Evolutionary conservation across 2,113 vertebrate genomes (phyloP).

Genomic region (Gymnogyps californianus): DNA sequence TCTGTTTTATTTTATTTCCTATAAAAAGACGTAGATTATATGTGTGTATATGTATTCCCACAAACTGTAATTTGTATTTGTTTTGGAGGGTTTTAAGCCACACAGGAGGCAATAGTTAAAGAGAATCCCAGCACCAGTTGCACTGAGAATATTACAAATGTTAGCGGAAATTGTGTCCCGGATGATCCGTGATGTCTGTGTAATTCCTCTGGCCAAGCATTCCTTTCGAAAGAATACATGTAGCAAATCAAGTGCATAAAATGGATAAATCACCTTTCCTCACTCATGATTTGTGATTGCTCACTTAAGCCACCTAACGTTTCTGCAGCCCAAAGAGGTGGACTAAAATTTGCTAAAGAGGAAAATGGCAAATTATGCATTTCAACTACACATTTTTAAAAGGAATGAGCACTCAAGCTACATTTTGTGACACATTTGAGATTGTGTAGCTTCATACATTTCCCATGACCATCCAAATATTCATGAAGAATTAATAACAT

Average conservation of each 20-base stretch:
- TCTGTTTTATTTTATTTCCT: neutral
- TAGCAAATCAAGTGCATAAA: neutral
- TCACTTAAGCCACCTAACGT: neutral
- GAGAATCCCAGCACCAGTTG: neutral
- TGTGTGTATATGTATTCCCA: neutral
- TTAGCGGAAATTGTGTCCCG: neutral
- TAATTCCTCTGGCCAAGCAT: neutral
- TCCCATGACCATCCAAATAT: slow-evolving; percentile 59
- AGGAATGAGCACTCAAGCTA: neutral
- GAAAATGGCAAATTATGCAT: neutral
- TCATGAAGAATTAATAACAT: slow-evolving; percentile 66
- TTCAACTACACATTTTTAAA: neutral
- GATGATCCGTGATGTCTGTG: neutral
- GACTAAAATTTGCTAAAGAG: neutral
- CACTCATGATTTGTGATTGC: neutral
- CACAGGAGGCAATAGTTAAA: neutral
- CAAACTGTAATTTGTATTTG: neutral
- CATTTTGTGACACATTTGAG: slow-evolving; percentile 8
- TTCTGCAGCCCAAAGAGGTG: neutral
- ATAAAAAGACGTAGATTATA: neutral
- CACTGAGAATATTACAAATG: neutral
- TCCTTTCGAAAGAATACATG: neutral
- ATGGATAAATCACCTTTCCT: neutral
- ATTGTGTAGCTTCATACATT: slow-evolving; percentile 6
- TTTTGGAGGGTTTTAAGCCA: neutral